Conservation (phyloP, 1,140 invertebrate genomes). For the Portunus trituberculatus region DNA sequence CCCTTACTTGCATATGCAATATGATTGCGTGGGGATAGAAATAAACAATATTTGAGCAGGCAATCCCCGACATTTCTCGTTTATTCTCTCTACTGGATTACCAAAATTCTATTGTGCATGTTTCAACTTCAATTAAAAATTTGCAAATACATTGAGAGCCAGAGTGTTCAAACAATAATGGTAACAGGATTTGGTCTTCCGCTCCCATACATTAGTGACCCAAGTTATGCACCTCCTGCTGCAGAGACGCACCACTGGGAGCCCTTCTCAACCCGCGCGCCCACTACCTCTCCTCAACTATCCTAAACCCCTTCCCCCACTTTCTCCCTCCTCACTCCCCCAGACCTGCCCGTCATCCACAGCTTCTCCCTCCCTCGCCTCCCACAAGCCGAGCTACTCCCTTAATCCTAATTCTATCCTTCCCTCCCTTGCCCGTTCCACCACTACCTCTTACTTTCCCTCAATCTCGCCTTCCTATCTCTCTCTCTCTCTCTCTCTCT, state of each 20-base stretch:
- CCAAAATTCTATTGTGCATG: slow-evolving; percentile 74
- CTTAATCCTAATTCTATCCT: not conserved
- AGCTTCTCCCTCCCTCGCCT: not conserved
- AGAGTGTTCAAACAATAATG: slow-evolving; percentile 72
- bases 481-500: not conserved
- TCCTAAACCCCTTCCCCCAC: not conserved
- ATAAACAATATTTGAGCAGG: slow-evolving; percentile 73
- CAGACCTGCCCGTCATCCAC: not conserved
- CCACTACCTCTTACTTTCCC: slow-evolving; percentile 22
- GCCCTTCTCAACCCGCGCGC: not conserved
- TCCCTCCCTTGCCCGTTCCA: not conserved
- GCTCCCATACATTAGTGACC: slow-evolving; percentile 59
- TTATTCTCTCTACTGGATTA: slow-evolving; percentile 73
- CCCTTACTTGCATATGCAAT: slow-evolving; percentile 60
- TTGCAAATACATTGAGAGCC: slow-evolving; percentile 68
- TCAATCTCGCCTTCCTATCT: not conserved
- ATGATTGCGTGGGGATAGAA: slow-evolving; percentile 61
- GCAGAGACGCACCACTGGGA: not conserved
- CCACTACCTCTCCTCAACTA: no score
- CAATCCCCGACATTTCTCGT: slow-evolving; percentile 69
- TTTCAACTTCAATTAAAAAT: slow-evolving; percentile 74
- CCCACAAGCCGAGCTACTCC: not conserved
- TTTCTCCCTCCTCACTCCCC: not conserved
- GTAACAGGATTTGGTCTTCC: slow-evolving; percentile 70
- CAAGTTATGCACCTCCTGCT: slow-evolving; percentile 41